Conservation (phyloP, 1,140 invertebrate species). For the Centruroides sculpturatus region DNA sequence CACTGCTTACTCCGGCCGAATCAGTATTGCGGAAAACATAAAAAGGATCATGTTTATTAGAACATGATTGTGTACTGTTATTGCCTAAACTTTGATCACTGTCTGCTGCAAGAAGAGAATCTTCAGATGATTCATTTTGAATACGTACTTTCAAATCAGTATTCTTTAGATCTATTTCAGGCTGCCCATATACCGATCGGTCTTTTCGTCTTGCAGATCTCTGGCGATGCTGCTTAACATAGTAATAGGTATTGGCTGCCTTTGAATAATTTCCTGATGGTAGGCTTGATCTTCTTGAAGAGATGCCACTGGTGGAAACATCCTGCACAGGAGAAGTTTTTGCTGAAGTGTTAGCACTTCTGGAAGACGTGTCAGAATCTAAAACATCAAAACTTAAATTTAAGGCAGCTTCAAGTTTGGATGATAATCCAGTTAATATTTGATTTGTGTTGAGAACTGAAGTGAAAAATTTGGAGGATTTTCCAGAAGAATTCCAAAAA, state of each 20-base stretch:
- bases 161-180: constrained; percentile 11
- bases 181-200: constrained; percentile 20
- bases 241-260: constrained; percentile 6
- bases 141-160: constrained; percentile 2
- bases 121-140: constrained; percentile 14
- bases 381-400: constrained; percentile 11
- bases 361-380: constrained; percentile 12
- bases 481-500: not conserved
- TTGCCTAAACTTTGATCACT: constrained; percentile 16
- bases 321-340: constrained; percentile 2
- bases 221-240: constrained; percentile 1
- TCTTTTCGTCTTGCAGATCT: constrained; percentile 11
- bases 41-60: constrained; percentile 11
- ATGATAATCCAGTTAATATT: constrained; percentile 11
- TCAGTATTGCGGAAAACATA: constrained; percentile 18
- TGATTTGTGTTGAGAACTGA: constrained; percentile 13
- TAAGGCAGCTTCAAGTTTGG: constrained; percentile 14
- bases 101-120: constrained; percentile 17
- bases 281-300: not conserved
- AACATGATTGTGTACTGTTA: not conserved
- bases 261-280: constrained; percentile 3
- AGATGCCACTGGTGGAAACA: constrained; percentile 3
- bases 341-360: constrained; percentile 6
- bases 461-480: not conserved
- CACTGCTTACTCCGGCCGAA: constrained; percentile 36